Evolutionary conservation across 2,113 vertebrate genomes (phyloP).

Genomic region (Myotis brandtii): DNA sequence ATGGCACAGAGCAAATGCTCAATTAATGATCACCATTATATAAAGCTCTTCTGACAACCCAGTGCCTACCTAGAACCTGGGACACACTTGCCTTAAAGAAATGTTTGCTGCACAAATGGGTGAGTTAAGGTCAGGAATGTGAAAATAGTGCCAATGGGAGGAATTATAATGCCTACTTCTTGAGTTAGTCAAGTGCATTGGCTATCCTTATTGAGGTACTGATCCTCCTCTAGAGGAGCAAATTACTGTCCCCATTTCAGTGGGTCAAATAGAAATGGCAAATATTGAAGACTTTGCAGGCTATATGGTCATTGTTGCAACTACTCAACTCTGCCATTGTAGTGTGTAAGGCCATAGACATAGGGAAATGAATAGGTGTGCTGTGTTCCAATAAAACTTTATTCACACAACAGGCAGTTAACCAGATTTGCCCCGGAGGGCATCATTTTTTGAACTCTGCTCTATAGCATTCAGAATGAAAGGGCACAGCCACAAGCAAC

Average conservation of each 20-base stretch:
- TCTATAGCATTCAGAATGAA: not conserved
- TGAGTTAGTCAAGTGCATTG: not conserved
- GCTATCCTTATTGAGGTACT: not conserved
- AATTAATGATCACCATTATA: not conserved
- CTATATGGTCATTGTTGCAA: not conserved
- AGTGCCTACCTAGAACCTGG: not conserved
- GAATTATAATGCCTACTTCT: not conserved
- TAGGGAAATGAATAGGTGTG: not conserved
- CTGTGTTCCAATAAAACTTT: not conserved
- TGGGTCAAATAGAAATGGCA: not conserved
- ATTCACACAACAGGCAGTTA: not conserved
- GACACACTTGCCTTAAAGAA: not conserved
- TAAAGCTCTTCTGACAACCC: not conserved
- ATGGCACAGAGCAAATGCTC: not conserved
- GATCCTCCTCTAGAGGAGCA: not conserved
- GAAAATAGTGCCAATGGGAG: not conserved
- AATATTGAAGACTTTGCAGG: not conserved
- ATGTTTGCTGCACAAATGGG: not conserved
- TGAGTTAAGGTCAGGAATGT: not conserved
- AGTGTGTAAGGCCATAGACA: not conserved
- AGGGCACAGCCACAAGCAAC: not conserved
- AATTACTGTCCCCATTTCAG: not conserved
- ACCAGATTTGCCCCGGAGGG: not conserved
- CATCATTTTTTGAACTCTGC: not conserved
- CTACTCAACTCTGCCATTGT: not conserved